Evolutionary conservation across 1,140 invertebrate species (phyloP), one percentile per base, ranked within the genome.

Genomic region (Ostrea edulis): DNA sequence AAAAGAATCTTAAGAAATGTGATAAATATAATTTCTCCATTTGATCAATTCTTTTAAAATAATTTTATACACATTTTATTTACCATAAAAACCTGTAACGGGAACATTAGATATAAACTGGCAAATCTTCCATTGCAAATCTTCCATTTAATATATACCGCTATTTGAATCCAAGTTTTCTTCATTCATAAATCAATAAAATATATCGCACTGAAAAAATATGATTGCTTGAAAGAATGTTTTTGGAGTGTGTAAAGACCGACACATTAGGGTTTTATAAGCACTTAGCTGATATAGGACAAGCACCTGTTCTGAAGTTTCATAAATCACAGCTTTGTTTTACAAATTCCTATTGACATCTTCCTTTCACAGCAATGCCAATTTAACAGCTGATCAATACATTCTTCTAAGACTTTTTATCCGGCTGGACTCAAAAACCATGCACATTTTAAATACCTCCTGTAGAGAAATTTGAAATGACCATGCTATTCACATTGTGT

Each of bases 151-250:
- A 77, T 44, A 44, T 29, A 29, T 77, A n/a, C n/a, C n/a, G n/a
- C n/a, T n/a, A 77, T 77, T 77, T 77, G 68, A 77, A 77, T 77
- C 29, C 29, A 22, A 25, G 68, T 20, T 35, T 62, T 77, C 68
- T 77, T 77, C 68, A 71, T 71, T 71, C 65, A 77, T 77, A 35
- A 29, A 77, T 77, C 68, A 77, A 77, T 77, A 77, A 77, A 77
- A 77, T 25, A 71, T 71, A 77, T 77, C 68, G 2, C 22, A 25
- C 22, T 11, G 25, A 25, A 77, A 77, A 77, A 77, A 77, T 77
- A 77, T 77, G 68, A 77, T 77, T 77, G 14, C 68, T 77, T 77
- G 68, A 77, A 77, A 77, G 68, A 77, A 77, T 77, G 68, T 29
- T 77, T 62, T 77, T 77, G 25, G 25, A 77, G 68, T 77, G 68